Evolutionary conservation across 2,888 invertebrate species (phyloP).

Genomic region (Sarcophaga carnaria): DNA sequence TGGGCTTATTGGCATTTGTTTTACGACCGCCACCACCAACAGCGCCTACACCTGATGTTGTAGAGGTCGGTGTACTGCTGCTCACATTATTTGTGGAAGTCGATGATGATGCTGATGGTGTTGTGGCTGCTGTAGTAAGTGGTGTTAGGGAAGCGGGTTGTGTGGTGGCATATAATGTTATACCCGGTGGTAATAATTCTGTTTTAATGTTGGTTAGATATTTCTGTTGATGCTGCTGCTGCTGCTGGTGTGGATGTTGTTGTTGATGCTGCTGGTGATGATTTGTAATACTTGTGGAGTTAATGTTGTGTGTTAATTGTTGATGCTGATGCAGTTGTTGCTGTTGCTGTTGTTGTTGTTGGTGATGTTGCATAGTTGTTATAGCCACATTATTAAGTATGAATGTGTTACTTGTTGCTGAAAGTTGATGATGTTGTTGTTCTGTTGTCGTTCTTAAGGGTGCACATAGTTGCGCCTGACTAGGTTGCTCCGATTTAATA

Average conservation of each 20-base stretch:
- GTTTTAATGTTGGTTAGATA: conserved; percentile 72
- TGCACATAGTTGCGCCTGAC: conserved; percentile 78
- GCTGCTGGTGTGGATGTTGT: conserved; percentile 72
- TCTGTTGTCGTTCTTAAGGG: conserved; percentile 72
- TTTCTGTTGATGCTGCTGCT: conserved; percentile 69
- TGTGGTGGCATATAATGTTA: conserved; percentile 66
- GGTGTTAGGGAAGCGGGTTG: conserved; percentile 66
- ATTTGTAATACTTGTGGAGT: conserved; percentile 71
- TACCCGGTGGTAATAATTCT: conserved; percentile 70
- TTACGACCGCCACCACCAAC: conserved; percentile 68
- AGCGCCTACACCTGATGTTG: neutral
- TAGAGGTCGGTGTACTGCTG: conserved; percentile 63
- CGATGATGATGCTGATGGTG: conserved; percentile 10
- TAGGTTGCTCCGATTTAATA: conserved; percentile 80
- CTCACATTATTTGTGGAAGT: conserved; percentile 58
- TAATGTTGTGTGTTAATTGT: conserved; percentile 71
- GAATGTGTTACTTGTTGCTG: conserved; percentile 65
- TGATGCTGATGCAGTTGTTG: conserved; percentile 72
- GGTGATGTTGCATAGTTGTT: conserved; percentile 42
- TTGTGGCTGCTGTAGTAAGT: conserved; percentile 7
- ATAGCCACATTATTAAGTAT: conserved; percentile 58
- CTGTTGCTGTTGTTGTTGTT: conserved; percentile 32
- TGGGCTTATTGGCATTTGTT: conserved; percentile 81
- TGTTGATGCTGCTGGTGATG: no score
- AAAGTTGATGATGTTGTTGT: conserved; percentile 71